A percentile compares a stretch with the other conserved stretches of the same genome.
Conservation (phyloP, 2,113 vertebrate species). For the Cyanocitta stelleri region DNA sequence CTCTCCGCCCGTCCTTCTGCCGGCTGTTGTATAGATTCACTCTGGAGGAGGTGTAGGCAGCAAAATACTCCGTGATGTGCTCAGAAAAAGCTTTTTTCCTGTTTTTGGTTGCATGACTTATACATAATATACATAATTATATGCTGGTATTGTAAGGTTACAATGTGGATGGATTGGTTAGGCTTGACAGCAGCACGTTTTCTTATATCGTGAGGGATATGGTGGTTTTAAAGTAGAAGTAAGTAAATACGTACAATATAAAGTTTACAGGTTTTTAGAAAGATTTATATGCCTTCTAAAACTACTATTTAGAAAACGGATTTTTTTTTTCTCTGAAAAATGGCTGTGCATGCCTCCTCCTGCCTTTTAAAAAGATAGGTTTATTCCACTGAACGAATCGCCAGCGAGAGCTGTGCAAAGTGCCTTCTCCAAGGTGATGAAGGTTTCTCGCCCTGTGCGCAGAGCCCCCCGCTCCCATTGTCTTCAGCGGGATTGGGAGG, state of each 20-base stretch:
- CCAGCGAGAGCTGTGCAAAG: neutral
- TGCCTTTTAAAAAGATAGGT: neutral
- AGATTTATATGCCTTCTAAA: neutral
- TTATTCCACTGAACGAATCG: neutral
- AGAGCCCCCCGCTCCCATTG: neutral
- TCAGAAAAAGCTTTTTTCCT: neutral
- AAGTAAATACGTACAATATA: neutral
- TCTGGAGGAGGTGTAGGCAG: neutral
- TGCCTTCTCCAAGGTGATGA: conserved; percentile 63
- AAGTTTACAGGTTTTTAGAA: neutral
- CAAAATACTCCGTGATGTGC: neutral
- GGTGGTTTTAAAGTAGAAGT: neutral
- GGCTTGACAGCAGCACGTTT: neutral
- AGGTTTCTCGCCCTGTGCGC: neutral
- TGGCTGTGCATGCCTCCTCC: neutral
- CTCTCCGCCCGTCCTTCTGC: neutral
- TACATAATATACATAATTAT: neutral
- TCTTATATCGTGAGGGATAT: neutral
- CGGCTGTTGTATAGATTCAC: neutral
- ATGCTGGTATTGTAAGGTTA: neutral
- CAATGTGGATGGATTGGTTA: neutral
- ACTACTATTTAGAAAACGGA: neutral
- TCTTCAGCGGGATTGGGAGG: neutral
- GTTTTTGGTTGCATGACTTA: neutral
- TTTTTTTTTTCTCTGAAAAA: neutral